Percentiles rank a stretch among this genome's conserved stretches.
Evolutionary conservation across 1,140 invertebrate species (phyloP).

Genomic region (Zaprionus africanus): DNA sequence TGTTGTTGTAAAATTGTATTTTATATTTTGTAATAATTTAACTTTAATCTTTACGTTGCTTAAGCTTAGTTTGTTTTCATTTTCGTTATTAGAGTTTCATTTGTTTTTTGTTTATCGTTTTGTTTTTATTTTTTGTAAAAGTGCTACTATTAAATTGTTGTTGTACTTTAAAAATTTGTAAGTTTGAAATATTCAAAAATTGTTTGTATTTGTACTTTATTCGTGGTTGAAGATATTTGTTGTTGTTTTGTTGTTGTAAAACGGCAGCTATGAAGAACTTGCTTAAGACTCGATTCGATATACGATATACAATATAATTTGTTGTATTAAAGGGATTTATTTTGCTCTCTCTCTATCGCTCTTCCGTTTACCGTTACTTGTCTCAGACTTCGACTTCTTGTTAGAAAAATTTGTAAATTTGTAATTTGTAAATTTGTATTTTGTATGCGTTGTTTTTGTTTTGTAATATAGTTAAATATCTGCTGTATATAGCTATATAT

Average conservation of each 20-base stretch:
- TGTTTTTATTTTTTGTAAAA: constrained; percentile 53
- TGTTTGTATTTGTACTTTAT: constrained; percentile 48
- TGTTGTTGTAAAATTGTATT: constrained; percentile 51
- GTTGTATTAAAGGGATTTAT: constrained; percentile 22
- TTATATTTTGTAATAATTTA: constrained; percentile 26
- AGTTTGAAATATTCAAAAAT: constrained; percentile 61
- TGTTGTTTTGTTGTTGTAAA: constrained; percentile 45
- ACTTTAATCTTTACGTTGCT: constrained; percentile 39
- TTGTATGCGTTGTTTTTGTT: constrained; percentile 73
- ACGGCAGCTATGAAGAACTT: constrained; percentile 73
- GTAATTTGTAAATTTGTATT: constrained; percentile 81
- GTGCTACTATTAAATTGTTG: constrained; percentile 69
- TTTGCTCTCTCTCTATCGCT: constrained; percentile 20
- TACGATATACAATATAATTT: constrained; percentile 23
- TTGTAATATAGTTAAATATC: constrained; percentile 9
- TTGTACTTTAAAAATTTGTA: constrained; percentile 64
- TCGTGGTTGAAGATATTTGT: constrained; percentile 59
- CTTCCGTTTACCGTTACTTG: constrained; percentile 18
- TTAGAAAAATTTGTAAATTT: constrained; percentile 71
- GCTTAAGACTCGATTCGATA: constrained; percentile 21
- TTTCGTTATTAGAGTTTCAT: constrained; percentile 13
- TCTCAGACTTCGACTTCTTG: constrained; percentile 56
- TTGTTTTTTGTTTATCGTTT: constrained; percentile 15
- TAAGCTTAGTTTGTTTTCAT: constrained; percentile 34
- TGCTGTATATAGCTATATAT: constrained; percentile 17